These are phyloP conservation scores for Nomada fucata DNA, from an alignment of 2,888 invertebrate genomes.

Conservation along the genomic window DNA sequence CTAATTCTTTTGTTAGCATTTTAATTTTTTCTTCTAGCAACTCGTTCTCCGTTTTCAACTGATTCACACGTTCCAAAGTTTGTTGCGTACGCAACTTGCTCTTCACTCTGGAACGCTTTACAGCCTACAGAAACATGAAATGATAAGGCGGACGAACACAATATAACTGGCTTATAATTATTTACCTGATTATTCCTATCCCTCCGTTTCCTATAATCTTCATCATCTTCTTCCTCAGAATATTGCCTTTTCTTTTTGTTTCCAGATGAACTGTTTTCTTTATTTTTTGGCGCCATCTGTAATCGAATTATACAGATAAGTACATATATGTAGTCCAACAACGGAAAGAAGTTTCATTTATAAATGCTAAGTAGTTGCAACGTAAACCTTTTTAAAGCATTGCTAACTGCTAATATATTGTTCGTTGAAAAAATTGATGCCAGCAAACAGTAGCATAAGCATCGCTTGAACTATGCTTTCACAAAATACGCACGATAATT, in stretches of 20 bases:
- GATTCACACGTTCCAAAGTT: slow-evolving; percentile 90
- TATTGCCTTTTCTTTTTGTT: slow-evolving; percentile 76
- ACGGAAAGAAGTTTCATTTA: too few species aligned
- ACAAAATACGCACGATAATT: too few species aligned
- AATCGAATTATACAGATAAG: slow-evolving; percentile 36
- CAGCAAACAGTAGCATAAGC: too few species aligned
- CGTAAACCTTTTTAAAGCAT: too few species aligned
- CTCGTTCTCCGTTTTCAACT: slow-evolving; percentile 91
- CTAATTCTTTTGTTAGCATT: slow-evolving; percentile 91
- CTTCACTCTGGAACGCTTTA: slow-evolving; percentile 92
- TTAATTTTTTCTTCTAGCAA: slow-evolving; percentile 92
- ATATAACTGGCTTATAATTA: neutral
- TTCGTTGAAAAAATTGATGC: too few species aligned
- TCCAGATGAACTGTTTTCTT: slow-evolving; percentile 74
- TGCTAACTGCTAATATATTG: too few species aligned
- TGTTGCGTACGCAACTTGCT: slow-evolving; percentile 91
- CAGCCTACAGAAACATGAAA: slow-evolving; percentile 86
- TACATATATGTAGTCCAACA: neutral
- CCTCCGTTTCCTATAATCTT: slow-evolving; percentile 90
- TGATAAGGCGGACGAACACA: slow-evolving; percentile 1
- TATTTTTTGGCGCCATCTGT: slow-evolving; percentile 82
- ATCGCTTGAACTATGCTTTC: too few species aligned
- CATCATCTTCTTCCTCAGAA: slow-evolving; percentile 88
- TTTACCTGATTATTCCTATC: slow-evolving; percentile 92
- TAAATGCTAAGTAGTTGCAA: too few species aligned